phyloP scores from a whole-genome alignment of 2,113 vertebrate species.

The Hemibagrus wyckioides region DNA sequence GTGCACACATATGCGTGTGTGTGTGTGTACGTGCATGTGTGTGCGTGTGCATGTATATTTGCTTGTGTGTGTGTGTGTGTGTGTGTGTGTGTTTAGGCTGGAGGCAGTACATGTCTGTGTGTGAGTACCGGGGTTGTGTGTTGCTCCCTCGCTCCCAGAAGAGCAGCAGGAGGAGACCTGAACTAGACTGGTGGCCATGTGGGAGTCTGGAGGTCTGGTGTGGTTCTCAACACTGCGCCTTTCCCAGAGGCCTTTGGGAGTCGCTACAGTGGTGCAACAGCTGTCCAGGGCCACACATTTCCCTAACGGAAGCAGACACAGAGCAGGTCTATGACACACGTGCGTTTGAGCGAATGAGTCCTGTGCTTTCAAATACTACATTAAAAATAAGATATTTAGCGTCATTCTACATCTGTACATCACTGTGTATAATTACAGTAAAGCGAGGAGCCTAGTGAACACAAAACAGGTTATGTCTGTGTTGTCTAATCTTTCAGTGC shows the following conservation, averaged over 20 bases:
- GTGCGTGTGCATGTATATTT: conserved; percentile 27
- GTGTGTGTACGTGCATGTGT: neutral
- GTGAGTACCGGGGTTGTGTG: neutral
- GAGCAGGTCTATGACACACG: neutral
- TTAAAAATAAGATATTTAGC: neutral
- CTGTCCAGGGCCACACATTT: conserved; percentile 26
- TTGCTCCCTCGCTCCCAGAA: conserved; percentile 24
- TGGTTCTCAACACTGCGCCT: neutral
- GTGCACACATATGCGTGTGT: conserved; percentile 59
- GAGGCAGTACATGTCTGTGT: neutral
- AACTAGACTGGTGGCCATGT: conserved; percentile 21
- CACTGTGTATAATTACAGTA: conserved; percentile 24
- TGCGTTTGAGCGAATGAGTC: neutral
- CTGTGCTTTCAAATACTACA: neutral
- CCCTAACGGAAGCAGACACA: neutral
- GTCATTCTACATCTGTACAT: neutral
- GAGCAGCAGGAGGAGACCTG: conserved; percentile 35
- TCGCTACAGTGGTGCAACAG: conserved; percentile 37
- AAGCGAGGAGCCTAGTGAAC: neutral
- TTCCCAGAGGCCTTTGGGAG: conserved; percentile 41
- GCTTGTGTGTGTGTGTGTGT: neutral
- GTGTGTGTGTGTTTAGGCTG: conserved; percentile 17
- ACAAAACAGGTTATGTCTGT: neutral
- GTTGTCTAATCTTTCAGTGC: conserved; percentile 31
- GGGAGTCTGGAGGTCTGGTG: conserved; percentile 27